These are phyloP conservation scores for Gobionotothen gibberifrons DNA, from an alignment of 2,797 vertebrate genomes.

Conservation along the genomic window DNA sequence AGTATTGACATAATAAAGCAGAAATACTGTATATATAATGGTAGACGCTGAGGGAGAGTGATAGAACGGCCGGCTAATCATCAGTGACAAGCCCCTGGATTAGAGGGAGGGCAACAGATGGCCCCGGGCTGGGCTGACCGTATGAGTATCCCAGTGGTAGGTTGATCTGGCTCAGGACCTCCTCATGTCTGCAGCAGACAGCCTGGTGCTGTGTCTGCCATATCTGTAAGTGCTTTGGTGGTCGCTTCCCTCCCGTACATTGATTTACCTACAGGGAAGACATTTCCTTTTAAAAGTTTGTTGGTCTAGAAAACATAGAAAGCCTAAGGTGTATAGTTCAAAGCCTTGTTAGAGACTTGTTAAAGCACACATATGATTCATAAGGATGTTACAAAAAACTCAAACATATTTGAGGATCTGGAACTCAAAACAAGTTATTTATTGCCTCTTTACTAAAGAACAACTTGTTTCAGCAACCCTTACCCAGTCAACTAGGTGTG, in stretches of 20 bases:
- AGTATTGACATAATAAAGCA: slow-evolving; percentile 58
- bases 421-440: neutral
- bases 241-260: neutral
- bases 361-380: too few species aligned
- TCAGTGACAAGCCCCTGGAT: slow-evolving; percentile 78
- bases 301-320: neutral
- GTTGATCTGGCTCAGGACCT: slow-evolving; percentile 42
- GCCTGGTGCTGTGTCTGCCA: neutral
- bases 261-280: slow-evolving; percentile 7
- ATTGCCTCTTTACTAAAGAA: neutral
- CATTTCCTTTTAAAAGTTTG: neutral
- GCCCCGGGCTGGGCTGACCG: slow-evolving; percentile 63
- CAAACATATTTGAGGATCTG: neutral
- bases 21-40: slow-evolving; percentile 42
- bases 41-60: slow-evolving; percentile 44
- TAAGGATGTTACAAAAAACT: neutral
- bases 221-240: slow-evolving; percentile 17
- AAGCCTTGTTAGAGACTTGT: neutral
- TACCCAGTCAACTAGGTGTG: neutral
- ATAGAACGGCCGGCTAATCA: slow-evolving; percentile 71
- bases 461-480: neutral
- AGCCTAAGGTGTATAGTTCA: neutral
- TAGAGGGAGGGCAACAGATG: slow-evolving; percentile 84
- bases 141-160: slow-evolving; percentile 52
- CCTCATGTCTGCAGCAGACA: slow-evolving; percentile 42